phyloP scores from a whole-genome alignment of 2,888 invertebrate species.

The Eupithecia inturbata region DNA sequence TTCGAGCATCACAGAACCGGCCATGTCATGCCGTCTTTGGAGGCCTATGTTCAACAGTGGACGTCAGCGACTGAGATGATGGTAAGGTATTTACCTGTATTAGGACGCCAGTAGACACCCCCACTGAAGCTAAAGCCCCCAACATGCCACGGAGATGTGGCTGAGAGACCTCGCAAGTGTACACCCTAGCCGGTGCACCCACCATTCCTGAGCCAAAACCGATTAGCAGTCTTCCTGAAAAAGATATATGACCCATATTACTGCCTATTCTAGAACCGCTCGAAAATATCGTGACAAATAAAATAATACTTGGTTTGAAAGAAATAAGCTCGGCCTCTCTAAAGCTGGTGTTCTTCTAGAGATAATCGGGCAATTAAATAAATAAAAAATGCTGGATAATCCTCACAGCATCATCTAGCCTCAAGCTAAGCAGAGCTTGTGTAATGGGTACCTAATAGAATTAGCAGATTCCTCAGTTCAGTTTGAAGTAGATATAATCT shows the following conservation, averaged over 20 bases:
- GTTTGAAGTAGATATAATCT: no score
- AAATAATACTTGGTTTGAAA: no score
- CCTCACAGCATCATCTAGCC: no score
- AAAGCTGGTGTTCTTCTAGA: no score
- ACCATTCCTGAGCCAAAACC: constrained; percentile 90
- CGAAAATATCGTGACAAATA: no score
- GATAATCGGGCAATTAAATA: no score
- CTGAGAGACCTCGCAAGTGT: constrained; percentile 88
- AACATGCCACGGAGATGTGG: constrained; percentile 90
- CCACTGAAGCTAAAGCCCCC: constrained; percentile 88
- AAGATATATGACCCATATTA: not conserved
- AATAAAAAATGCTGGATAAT: no score
- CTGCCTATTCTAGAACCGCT: not conserved
- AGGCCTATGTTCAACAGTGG: not conserved
- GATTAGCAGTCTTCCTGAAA: constrained; percentile 83
- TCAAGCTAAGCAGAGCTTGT: no score
- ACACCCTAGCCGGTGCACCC: constrained; percentile 88
- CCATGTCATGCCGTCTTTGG: not conserved
- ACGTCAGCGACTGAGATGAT: not conserved
- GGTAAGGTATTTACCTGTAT: constrained; percentile 60
- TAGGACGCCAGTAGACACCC: constrained; percentile 88
- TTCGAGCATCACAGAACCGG: not conserved
- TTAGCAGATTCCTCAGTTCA: no score
- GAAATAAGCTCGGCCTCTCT: no score
- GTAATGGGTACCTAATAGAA: no score